Percentiles rank a stretch among this genome's conserved stretches.
Conservation (phyloP, 1,140 invertebrate genomes). For the Tetragnatha versicolor region DNA sequence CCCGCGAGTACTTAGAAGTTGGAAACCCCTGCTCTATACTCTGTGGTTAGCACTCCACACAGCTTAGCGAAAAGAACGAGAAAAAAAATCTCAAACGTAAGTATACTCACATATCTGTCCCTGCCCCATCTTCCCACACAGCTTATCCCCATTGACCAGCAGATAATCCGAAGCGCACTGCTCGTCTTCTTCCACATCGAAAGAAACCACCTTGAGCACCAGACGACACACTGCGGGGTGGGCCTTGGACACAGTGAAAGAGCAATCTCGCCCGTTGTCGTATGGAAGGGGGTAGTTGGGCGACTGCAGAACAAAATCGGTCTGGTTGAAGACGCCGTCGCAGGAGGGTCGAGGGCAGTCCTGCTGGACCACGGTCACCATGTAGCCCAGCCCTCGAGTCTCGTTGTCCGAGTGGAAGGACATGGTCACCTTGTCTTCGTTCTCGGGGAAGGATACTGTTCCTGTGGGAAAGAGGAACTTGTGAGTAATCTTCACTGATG, state of each 20-base stretch:
- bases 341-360: constrained; percentile 47
- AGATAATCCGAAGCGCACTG: constrained; percentile 45
- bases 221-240: constrained; percentile 35
- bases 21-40: no score
- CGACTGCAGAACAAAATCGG: constrained; percentile 26
- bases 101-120: constrained; percentile 49
- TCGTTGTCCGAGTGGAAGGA: constrained; percentile 54
- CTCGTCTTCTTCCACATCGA: constrained; percentile 50
- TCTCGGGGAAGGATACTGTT: constrained; percentile 34
- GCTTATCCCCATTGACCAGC: constrained; percentile 22
- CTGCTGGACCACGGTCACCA: constrained; percentile 54
- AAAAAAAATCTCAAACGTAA: no score
- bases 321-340: constrained; percentile 9
- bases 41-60: no score
- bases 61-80: no score
- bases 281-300: constrained; percentile 52
- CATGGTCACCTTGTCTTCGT: constrained; percentile 47
- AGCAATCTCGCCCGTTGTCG: constrained; percentile 46
- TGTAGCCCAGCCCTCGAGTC: constrained; percentile 40
- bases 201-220: constrained; percentile 23
- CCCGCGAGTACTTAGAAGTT: no score
- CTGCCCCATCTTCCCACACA: constrained; percentile 36
- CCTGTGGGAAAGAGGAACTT: no score
- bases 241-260: constrained; percentile 30
- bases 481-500: no score